These are phyloP conservation scores for Oxycera nigricornis DNA, from an alignment of 2,888 invertebrate species.

Conservation along the genomic window DNA sequence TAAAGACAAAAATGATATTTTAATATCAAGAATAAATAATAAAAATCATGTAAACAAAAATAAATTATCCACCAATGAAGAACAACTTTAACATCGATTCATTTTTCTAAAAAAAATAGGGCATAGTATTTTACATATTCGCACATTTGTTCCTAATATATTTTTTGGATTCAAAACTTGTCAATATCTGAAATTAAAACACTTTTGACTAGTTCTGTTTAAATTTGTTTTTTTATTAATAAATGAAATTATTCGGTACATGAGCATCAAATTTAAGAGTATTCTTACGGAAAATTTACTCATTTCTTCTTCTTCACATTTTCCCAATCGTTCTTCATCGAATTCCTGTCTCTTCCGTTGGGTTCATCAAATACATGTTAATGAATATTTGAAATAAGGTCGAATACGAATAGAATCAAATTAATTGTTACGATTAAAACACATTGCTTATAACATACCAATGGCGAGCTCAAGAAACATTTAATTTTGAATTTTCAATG, in stretches of 20 bases:
- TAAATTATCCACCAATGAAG: no score
- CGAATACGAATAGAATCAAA: constrained; percentile 1
- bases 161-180: no score
- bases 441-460: constrained; percentile 28
- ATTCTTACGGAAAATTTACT: constrained; percentile 27
- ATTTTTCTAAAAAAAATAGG: no score
- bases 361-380: constrained; percentile 5
- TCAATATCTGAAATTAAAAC: neutral
- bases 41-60: no score
- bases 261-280: constrained; percentile 39
- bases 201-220: neutral
- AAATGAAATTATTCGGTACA: constrained; percentile 38
- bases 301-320: neutral
- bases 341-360: neutral
- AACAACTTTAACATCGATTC: no score
- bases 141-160: no score
- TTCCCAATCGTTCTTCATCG: neutral
- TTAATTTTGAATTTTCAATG: constrained; percentile 20
- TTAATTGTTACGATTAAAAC: constrained; percentile 14
- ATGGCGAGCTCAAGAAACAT: constrained; percentile 33
- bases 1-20: no score
- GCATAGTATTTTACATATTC: no score
- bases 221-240: constrained; percentile 35
- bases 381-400: constrained; percentile 6
- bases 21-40: no score